Conservation (phyloP, 1,140 invertebrate genomes). For the Orussus abietinus region DNA sequence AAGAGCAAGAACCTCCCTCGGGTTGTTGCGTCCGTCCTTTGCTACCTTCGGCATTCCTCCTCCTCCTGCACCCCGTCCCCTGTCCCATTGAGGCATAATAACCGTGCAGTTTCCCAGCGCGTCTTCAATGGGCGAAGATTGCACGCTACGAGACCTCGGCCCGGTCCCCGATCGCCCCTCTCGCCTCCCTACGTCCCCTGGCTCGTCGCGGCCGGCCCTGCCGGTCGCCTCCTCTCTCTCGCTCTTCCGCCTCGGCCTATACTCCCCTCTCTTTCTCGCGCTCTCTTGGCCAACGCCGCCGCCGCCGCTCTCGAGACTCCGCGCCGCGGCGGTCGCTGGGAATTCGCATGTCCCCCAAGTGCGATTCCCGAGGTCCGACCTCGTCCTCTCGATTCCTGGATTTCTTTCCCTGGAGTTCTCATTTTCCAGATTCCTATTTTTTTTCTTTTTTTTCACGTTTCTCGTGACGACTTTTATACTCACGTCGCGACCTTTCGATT, state of each 20-base stretch:
- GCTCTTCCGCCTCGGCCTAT: slow-evolving; percentile 15
- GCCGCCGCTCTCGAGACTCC: background rate
- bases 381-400: too few species aligned
- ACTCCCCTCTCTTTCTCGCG: slow-evolving; percentile 9
- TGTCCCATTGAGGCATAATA: slow-evolving; percentile 51
- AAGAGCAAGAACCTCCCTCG: slow-evolving; percentile 32
- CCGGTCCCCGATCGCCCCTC: slow-evolving; percentile 36
- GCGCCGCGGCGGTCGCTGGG: too few species aligned
- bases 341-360: too few species aligned
- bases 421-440: slow-evolving; percentile 4
- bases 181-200: slow-evolving; percentile 3
- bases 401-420: too few species aligned
- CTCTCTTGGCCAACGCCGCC: slow-evolving; percentile 19
- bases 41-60: slow-evolving; percentile 19
- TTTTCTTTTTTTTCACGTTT: slow-evolving; percentile 3
- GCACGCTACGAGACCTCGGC: slow-evolving; percentile 46
- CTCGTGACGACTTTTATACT: too few species aligned
- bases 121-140: slow-evolving; percentile 53
- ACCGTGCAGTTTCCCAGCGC: slow-evolving; percentile 52
- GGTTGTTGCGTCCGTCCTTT: slow-evolving; percentile 32
- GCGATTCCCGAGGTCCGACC: too few species aligned
- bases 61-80: slow-evolving; percentile 26
- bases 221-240: slow-evolving; percentile 14
- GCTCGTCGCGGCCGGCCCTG: background rate
- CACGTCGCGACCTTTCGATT: too few species aligned